A percentile compares a stretch with the other conserved stretches of the same genome.
Conservation (phyloP, 2,113 vertebrate species). For the Nibea coibor region DNA sequence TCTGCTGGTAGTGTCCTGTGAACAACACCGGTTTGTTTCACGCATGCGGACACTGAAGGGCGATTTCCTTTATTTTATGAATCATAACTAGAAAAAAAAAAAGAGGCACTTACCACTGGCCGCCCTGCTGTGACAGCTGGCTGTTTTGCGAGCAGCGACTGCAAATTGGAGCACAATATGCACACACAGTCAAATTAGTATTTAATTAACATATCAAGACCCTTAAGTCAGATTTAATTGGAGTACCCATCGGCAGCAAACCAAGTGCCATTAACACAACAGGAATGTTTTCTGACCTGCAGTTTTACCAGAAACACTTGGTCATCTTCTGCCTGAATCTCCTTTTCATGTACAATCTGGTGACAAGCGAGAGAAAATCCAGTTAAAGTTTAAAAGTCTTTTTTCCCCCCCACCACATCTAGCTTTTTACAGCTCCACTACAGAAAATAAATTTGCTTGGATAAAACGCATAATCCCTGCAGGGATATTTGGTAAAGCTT, state of each 20-base stretch:
- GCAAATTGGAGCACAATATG: slow-evolving; percentile 73
- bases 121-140: slow-evolving; percentile 92
- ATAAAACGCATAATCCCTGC: slow-evolving; percentile 5
- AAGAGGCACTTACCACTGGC: slow-evolving; percentile 90
- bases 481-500: background rate
- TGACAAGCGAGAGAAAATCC: slow-evolving; percentile 41
- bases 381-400: background rate
- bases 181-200: slow-evolving; percentile 49
- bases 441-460: slow-evolving; percentile 1
- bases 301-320: slow-evolving; percentile 98
- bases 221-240: slow-evolving; percentile 37
- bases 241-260: slow-evolving; percentile 15
- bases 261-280: background rate
- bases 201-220: slow-evolving; percentile 47
- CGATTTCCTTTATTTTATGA: slow-evolving; percentile 3
- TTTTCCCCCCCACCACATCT: background rate
- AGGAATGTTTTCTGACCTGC: slow-evolving; percentile 86
- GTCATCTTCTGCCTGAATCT: slow-evolving; percentile 97
- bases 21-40: slow-evolving; percentile 19
- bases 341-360: slow-evolving; percentile 99
- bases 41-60: slow-evolving; percentile 4
- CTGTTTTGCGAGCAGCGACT: slow-evolving; percentile 96
- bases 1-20: slow-evolving; percentile 90
- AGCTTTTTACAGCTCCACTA: background rate
- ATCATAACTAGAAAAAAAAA: slow-evolving; percentile 14